Evolutionary conservation across 35 echinoderm and acorn worm genomes (phyloP).

Genomic region (Lytechinus variegatus): DNA sequence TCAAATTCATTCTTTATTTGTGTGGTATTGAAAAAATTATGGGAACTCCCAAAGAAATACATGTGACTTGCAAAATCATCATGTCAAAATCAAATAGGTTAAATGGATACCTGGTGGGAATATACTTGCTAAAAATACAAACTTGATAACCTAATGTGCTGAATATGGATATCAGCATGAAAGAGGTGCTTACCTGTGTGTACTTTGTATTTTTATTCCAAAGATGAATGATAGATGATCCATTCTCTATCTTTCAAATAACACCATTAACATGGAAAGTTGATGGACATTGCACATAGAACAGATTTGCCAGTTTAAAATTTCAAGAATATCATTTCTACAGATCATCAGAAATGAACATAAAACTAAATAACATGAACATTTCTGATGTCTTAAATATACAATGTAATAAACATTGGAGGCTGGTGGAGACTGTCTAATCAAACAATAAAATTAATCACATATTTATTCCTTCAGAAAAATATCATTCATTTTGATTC

Average conservation of each 20-base stretch:
- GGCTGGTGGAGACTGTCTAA: not conserved
- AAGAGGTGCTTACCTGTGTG: not conserved
- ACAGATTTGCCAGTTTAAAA: no score
- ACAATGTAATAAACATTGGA: not conserved
- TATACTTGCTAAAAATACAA: not conserved
- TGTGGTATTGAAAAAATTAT: not conserved
- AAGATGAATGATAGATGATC: not conserved
- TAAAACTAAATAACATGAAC: no score
- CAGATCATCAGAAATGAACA: no score
- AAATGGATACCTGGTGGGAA: not conserved
- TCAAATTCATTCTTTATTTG: not conserved
- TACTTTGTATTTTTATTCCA: not conserved
- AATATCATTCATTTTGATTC: no score
- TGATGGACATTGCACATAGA: not conserved
- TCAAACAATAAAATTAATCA: not conserved
- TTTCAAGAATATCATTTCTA: no score
- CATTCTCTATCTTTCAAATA: not conserved
- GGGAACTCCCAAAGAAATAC: not conserved
- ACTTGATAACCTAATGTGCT: not conserved
- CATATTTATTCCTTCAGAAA: not conserved
- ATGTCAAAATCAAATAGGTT: not conserved
- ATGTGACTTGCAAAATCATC: not conserved
- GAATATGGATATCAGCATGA: not conserved
- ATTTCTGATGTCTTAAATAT: no score
- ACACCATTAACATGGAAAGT: not conserved